These are phyloP conservation scores for Poecile montanus DNA, from an alignment of 2,797 vertebrate species.

Conservation along the genomic window DNA sequence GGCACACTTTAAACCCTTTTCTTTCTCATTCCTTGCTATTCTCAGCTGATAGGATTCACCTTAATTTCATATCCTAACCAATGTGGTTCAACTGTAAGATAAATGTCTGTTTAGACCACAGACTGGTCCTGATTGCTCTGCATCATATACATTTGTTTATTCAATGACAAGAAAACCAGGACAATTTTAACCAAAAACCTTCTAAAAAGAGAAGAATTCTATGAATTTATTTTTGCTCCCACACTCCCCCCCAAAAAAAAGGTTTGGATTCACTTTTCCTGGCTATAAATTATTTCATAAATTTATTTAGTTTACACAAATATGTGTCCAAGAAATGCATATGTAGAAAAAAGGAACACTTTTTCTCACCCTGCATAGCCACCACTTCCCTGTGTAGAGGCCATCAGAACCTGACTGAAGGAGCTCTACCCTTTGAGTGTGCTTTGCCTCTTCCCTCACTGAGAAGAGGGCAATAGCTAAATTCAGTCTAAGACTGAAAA, in stretches of 20 bases:
- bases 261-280: not conserved
- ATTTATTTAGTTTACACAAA: not conserved
- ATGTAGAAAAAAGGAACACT: not conserved
- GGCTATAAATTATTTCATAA: not conserved
- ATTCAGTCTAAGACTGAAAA: not conserved
- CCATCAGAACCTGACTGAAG: not conserved
- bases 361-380: not conserved
- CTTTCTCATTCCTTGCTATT: not conserved
- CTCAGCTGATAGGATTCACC: not conserved
- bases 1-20: not conserved
- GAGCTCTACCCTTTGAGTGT: accelerated
- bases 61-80: not conserved
- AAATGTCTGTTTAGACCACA: not conserved
- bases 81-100: not conserved
- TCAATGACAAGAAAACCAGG: not conserved
- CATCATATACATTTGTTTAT: not conserved
- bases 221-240: accelerated
- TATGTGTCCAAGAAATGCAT: not conserved
- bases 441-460: not conserved
- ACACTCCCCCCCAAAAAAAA: not conserved
- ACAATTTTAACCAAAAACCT: not conserved
- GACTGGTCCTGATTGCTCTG: not conserved
- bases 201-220: not conserved
- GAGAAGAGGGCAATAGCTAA: not conserved
- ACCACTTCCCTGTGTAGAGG: not conserved